Conservation (phyloP, 2,113 vertebrate species). For the Ageneiosus marmoratus region DNA sequence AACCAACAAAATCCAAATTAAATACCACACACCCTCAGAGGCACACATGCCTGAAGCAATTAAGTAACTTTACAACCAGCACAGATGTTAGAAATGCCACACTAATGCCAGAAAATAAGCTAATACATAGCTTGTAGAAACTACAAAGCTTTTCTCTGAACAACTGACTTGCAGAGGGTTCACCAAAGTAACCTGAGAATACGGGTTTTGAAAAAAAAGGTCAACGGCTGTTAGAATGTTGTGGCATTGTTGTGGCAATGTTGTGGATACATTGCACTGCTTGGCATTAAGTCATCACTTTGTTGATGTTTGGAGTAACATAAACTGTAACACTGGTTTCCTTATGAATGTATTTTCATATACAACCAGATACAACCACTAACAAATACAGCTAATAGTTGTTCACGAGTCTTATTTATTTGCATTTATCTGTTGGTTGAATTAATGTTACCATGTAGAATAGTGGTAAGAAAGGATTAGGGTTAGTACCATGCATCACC, state of each 20-base stretch:
- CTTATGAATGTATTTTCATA: not conserved
- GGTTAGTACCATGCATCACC: not conserved
- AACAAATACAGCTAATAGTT: not conserved
- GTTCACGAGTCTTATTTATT: not conserved
- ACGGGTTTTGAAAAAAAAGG: not conserved
- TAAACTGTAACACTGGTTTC: not conserved
- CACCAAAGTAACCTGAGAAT: conserved; percentile 2
- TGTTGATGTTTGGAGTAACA: not conserved
- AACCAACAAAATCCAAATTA: not conserved
- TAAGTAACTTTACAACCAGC: conserved; percentile 9
- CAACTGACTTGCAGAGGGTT: not conserved
- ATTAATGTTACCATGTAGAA: not conserved
- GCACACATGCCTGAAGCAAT: not conserved
- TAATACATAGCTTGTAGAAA: not conserved
- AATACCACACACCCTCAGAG: not conserved
- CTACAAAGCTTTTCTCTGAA: not conserved
- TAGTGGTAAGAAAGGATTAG: not conserved
- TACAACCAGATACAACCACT: not conserved
- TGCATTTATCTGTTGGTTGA: not conserved
- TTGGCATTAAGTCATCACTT: not conserved
- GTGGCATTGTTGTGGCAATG: not conserved
- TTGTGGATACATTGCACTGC: not conserved
- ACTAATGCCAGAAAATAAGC: not conserved
- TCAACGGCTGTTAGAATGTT: not conserved
- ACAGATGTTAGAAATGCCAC: conserved; percentile 20